Evolutionary conservation across 1,140 invertebrate genomes (phyloP).

Genomic region (Atta cephalotes): DNA sequence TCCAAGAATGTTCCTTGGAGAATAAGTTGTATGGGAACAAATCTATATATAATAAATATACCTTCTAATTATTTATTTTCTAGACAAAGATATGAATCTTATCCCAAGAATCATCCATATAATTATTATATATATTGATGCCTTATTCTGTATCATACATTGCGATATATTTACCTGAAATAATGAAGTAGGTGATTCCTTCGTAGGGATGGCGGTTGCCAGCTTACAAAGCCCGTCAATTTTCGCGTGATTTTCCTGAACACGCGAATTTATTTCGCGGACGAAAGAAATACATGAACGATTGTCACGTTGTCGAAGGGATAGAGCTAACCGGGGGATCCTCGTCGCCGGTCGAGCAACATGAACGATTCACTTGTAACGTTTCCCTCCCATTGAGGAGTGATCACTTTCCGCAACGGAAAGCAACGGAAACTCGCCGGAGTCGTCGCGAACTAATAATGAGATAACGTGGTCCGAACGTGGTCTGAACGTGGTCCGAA

Average conservation of each 20-base stretch:
- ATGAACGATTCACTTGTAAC: background rate
- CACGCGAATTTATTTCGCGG: background rate
- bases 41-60: too few relatives aligned
- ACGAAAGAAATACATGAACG: background rate
- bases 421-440: background rate
- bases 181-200: background rate
- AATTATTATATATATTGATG: too few relatives aligned
- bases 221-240: background rate
- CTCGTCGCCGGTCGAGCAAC: background rate
- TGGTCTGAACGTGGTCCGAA: background rate
- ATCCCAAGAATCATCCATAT: too few relatives aligned
- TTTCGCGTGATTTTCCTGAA: background rate
- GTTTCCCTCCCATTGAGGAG: background rate
- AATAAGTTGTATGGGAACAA: too few relatives aligned
- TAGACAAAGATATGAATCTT: too few relatives aligned
- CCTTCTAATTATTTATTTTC: too few relatives aligned
- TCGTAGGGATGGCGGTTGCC: background rate
- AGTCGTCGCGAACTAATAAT: background rate
- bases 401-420: background rate
- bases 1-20: too few relatives aligned
- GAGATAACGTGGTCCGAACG: background rate
- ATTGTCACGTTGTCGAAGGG: background rate
- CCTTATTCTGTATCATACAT: background rate
- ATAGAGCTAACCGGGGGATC: background rate
- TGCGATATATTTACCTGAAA: background rate